Conservation (phyloP, 1,140 invertebrate genomes). For the Drosophila pallidifrons region DNA sequence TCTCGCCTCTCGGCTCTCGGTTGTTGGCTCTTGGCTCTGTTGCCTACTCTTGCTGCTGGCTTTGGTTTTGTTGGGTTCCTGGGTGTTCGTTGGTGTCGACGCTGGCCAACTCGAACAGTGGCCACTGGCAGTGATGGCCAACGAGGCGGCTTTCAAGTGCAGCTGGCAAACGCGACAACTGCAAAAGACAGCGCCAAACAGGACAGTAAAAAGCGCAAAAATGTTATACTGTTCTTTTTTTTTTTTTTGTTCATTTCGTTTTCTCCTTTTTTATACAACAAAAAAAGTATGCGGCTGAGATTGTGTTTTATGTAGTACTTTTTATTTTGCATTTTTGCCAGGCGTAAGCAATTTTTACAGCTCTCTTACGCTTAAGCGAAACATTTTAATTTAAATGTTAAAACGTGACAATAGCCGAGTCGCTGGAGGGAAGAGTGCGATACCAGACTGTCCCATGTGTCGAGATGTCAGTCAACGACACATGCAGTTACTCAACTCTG, state of each 20-base stretch:
- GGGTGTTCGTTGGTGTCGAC: conserved; percentile 23
- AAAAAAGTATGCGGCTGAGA: conserved; percentile 69
- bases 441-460: conserved; percentile 62
- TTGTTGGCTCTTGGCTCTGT: too few relatives aligned
- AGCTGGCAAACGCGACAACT: conserved; percentile 67
- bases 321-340: conserved; percentile 42
- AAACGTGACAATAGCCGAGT: conserved; percentile 74
- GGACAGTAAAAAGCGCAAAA: conserved; percentile 50
- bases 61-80: conserved; percentile 15
- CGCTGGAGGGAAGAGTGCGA: conserved; percentile 41
- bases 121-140: conserved; percentile 56
- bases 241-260: conserved; percentile 34
- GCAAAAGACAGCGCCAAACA: conserved; percentile 74
- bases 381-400: conserved; percentile 83
- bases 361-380: conserved; percentile 64
- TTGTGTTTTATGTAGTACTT: conserved; percentile 43
- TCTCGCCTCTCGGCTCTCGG: too few relatives aligned
- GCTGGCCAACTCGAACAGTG: conserved; percentile 29
- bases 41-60: conserved; percentile 20
- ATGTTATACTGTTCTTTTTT: conserved; percentile 34
- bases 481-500: conserved; percentile 29
- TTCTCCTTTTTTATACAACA: conserved; percentile 38
- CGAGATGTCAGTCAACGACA: conserved; percentile 55
- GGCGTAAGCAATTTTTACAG: conserved; percentile 57
- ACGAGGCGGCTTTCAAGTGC: conserved; percentile 74